Conservation (phyloP, 2,888 invertebrate species). For the Koerneria pararmatus region DNA sequence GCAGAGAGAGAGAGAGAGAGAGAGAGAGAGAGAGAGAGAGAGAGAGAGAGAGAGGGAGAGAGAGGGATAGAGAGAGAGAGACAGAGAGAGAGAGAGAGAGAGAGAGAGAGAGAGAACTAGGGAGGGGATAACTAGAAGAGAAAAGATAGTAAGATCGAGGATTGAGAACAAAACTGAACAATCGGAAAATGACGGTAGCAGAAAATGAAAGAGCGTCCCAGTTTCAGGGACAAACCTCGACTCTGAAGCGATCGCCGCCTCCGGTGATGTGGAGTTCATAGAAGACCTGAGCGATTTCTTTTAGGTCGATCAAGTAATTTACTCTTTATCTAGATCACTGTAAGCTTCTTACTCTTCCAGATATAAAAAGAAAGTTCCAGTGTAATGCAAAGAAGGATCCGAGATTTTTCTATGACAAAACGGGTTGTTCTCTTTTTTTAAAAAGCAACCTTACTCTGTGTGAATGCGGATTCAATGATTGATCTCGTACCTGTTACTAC, state of each 20-base stretch:
- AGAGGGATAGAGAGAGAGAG: not conserved
- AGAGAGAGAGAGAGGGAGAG: constrained; percentile 7
- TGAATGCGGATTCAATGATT: no score
- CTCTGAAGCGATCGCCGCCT: constrained; percentile 12
- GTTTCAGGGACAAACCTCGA: constrained; percentile 14
- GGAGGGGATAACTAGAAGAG: no score
- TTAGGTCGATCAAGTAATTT: not conserved
- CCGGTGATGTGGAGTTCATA: constrained; percentile 22
- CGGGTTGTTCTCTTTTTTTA: no score
- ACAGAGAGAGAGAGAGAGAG: not conserved
- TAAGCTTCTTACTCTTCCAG: constrained; percentile 2
- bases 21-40: constrained; percentile 15
- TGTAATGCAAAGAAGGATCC: no score
- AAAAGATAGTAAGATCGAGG: no score
- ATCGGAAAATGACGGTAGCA: no score
- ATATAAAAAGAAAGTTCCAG: no score
- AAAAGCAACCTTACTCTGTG: no score
- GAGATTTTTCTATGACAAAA: no score
- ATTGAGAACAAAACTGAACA: no score
- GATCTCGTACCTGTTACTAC: no score
- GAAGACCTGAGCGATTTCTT: constrained; percentile 4
- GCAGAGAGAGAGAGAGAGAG: constrained; percentile 9
- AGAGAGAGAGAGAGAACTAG: not conserved
- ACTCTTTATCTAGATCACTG: not conserved
- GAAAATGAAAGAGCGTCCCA: no score